Conservation (phyloP, 2,113 vertebrate species). For the Taurulus bubalis region DNA sequence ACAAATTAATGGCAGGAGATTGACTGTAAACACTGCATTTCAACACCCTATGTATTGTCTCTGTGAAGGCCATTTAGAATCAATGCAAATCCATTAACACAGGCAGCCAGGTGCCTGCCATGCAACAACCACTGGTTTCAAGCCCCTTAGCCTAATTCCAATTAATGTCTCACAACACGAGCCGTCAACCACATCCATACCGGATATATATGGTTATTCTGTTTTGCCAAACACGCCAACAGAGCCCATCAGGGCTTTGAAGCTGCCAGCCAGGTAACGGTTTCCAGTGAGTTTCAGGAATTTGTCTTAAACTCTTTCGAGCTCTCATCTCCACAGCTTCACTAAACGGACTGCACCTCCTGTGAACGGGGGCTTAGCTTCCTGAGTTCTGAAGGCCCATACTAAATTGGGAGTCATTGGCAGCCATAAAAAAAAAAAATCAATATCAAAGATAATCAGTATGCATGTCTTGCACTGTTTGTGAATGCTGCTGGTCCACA, state of each 20-base stretch:
- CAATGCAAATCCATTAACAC: conserved; percentile 74
- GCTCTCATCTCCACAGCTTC: conserved; percentile 24
- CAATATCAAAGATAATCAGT: conserved; percentile 66
- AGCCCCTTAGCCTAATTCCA: conserved; percentile 63
- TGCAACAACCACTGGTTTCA: conserved; percentile 64
- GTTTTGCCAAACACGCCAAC: conserved; percentile 59
- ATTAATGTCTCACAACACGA: conserved; percentile 63
- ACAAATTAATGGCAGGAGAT: conserved; percentile 63
- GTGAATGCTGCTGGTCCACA: conserved; percentile 57
- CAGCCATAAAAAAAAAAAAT: conserved; percentile 61
- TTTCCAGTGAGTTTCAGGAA: conserved; percentile 36
- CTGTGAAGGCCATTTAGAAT: conserved; percentile 68
- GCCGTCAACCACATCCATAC: conserved; percentile 57
- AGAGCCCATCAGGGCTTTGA: conserved; percentile 24
- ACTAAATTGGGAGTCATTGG: conserved; percentile 52
- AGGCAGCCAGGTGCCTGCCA: conserved; percentile 67
- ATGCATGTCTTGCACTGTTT: conserved; percentile 65
- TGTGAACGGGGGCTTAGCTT: conserved; percentile 27
- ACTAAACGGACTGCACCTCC: conserved; percentile 42
- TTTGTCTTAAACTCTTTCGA: conserved; percentile 37
- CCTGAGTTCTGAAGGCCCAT: conserved; percentile 35
- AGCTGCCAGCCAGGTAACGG: conserved; percentile 16
- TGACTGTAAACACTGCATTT: conserved; percentile 60
- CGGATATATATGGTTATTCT: conserved; percentile 62
- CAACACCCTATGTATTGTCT: conserved; percentile 50